Evolutionary conservation across 2,888 invertebrate species (phyloP).

Genomic region (Chydorus sphaericus): DNA sequence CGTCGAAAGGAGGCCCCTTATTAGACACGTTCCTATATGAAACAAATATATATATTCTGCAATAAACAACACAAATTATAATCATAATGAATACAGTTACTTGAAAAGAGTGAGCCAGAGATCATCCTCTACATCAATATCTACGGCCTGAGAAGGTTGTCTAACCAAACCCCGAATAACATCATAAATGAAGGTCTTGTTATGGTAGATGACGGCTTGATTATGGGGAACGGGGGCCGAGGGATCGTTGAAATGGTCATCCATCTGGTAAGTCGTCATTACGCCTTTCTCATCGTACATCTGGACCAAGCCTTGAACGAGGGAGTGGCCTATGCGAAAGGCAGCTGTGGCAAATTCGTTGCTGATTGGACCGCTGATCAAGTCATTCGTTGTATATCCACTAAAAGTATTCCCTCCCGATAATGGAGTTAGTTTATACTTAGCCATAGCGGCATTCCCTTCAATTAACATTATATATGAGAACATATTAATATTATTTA

Average conservation of each 20-base stretch:
- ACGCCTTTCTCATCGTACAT: too few relatives aligned
- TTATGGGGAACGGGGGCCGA: too few relatives aligned
- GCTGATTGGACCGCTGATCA: slow-evolving; percentile 22
- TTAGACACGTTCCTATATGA: too few relatives aligned
- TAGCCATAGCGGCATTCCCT: slow-evolving; percentile 42
- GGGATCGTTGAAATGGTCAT: slow-evolving; percentile 22
- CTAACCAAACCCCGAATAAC: slow-evolving; percentile 19
- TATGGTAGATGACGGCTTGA: slow-evolving; percentile 20
- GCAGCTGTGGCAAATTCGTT: slow-evolving; percentile 25
- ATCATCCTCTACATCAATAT: slow-evolving; percentile 7
- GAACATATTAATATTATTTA: too few relatives aligned
- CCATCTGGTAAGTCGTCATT: too few relatives aligned
- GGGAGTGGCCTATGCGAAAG: slow-evolving; percentile 26
- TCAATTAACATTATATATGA: too few relatives aligned
- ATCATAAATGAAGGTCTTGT: slow-evolving; percentile 19
- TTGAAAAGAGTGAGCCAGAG: slow-evolving; percentile 12
- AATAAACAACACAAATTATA: not conserved
- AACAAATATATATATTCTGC: too few relatives aligned
- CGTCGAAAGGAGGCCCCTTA: slow-evolving; percentile 3
- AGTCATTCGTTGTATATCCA: too few relatives aligned
- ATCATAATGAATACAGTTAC: not conserved
- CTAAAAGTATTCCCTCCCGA: slow-evolving; percentile 27
- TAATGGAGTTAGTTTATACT: slow-evolving; percentile 39
- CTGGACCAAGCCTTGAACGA: too few relatives aligned
- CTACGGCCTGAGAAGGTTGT: slow-evolving; percentile 6